Conservation (phyloP, 2,888 invertebrate genomes). For the Macaria notata region DNA sequence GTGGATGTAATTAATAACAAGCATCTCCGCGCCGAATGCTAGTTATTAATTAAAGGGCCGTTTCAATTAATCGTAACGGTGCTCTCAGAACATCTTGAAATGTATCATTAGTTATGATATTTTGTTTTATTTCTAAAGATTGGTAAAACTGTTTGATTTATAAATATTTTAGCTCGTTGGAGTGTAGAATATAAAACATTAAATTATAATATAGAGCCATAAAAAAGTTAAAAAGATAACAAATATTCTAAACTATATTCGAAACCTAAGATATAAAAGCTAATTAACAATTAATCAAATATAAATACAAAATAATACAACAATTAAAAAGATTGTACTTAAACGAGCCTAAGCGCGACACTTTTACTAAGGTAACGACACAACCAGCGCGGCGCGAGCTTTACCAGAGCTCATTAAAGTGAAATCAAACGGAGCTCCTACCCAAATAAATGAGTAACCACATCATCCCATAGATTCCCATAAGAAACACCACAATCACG, state of each 20-base stretch:
- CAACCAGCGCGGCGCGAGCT: constrained; percentile 2
- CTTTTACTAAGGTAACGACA: background rate
- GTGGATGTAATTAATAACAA: constrained; percentile 21
- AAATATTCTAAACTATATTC: too few species aligned
- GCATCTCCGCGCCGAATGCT: constrained; percentile 10
- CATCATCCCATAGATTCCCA: constrained; percentile 23
- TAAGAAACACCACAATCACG: constrained; percentile 26
- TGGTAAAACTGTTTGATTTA: too few species aligned
- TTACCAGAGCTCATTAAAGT: constrained; percentile 10
- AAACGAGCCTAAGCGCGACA: too few species aligned
- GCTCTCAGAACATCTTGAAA: constrained; percentile 1
- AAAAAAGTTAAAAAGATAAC: too few species aligned
- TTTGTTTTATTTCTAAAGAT: constrained; percentile 3
- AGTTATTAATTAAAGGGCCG: constrained; percentile 15
- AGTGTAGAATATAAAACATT: too few species aligned
- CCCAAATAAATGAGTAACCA: constrained; percentile 10
- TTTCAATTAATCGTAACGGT: constrained; percentile 20
- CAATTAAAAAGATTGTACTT: too few species aligned
- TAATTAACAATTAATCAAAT: too few species aligned
- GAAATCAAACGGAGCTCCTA: constrained; percentile 13
- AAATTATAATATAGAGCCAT: too few species aligned
- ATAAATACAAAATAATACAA: too few species aligned
- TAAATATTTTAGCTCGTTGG: too few species aligned
- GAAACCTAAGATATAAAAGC: too few species aligned
- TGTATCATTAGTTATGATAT: background rate